phyloP scores from a whole-genome alignment of 2,888 invertebrate species.

The Lamproptera curius region DNA sequence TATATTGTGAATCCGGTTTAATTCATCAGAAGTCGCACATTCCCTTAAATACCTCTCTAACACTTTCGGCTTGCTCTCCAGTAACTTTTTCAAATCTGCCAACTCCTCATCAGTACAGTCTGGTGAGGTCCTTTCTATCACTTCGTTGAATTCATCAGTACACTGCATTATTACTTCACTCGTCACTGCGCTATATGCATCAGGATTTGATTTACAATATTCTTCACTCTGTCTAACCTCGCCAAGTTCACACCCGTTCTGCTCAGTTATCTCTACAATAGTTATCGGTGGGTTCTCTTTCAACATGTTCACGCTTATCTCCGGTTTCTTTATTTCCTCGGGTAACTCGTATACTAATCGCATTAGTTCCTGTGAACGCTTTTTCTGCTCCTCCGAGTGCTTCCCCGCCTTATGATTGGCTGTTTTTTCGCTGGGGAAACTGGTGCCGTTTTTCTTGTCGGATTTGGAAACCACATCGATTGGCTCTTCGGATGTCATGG shows the following conservation, averaged over 20 bases:
- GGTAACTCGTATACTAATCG: slow-evolving; percentile 70
- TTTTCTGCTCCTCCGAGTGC: slow-evolving; percentile 44
- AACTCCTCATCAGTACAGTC: slow-evolving; percentile 66
- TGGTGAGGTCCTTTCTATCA: slow-evolving; percentile 60
- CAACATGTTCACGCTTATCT: slow-evolving; percentile 58
- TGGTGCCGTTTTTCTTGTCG: slow-evolving; percentile 50
- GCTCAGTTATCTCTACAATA: slow-evolving; percentile 67
- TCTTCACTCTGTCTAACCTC: slow-evolving; percentile 49
- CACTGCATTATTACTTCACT: slow-evolving; percentile 57
- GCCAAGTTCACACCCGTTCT: slow-evolving; percentile 68
- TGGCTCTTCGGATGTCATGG: slow-evolving; percentile 71
- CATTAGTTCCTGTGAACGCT: slow-evolving; percentile 61
- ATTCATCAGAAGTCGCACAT: slow-evolving; percentile 83
- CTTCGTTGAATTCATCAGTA: slow-evolving; percentile 57
- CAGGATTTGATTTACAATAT: slow-evolving; percentile 55
- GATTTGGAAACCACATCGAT: slow-evolving; percentile 61
- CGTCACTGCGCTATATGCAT: slow-evolving; percentile 59
- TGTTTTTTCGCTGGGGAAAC: slow-evolving; percentile 48
- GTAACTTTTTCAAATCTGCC: slow-evolving; percentile 52
- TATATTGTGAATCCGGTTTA: slow-evolving; percentile 78
- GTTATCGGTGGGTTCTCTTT: slow-evolving; percentile 70
- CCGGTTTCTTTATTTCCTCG: slow-evolving; percentile 51
- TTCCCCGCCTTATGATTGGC: slow-evolving; percentile 47
- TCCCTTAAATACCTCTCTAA: slow-evolving; percentile 88
- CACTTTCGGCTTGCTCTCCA: slow-evolving; percentile 79